Base-by-base conservation (phyloP, 2,113 vertebrate genomes). In the chimpanzee (Pan troglodytes) region DNA sequence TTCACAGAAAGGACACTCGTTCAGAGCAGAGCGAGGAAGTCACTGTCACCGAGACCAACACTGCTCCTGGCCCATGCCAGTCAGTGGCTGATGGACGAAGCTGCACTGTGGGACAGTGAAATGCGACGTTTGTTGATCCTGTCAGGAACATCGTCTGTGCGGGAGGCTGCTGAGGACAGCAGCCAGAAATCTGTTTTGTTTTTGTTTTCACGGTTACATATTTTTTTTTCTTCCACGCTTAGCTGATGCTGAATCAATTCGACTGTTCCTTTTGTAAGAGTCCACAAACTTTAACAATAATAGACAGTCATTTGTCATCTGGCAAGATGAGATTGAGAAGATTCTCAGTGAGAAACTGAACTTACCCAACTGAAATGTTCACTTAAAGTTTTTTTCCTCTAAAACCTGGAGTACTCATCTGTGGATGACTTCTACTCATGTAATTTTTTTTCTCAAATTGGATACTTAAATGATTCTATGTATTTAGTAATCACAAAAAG, bases 401-500 rank as follows among this genome's bases (percentile, higher is more conserved):
- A 55, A 59, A 90, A 3, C 23, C 61, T 55, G 52, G 9, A 50
- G 17, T 43, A 68, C 16, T 11, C 5, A 9, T 11, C 52, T 64
- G 18, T 35, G 43, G 30, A 30, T 30, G 38, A 83, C 78, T 89
- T 55, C 81, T 96, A 85, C 64, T 45, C 78, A 50, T 67, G 16
- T 86, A n/a, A 73, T 43, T 76, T 64, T 73, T 68, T 94, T 75
- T 79, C 93, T 95, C 72, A 82, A 94, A 94, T 90, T 90, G 48
- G 70, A 92, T 32, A 84, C 4, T 89, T 92, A 93, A 96, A 40
- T 35, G 82, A 94, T 94, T 96, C 93, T 43, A 2, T 13, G 13
- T 55, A 84, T 92, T 97, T 94, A 95, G 78, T 87, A 82, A 79
- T 95, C 57, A 90, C 93, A 98, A 86, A 90, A 93, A 14, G 82